Percentiles rank a stretch among this genome's conserved stretches.
Evolutionary conservation across 2,888 invertebrate species (phyloP).

Genomic region (Polyommatus iphigenia): DNA sequence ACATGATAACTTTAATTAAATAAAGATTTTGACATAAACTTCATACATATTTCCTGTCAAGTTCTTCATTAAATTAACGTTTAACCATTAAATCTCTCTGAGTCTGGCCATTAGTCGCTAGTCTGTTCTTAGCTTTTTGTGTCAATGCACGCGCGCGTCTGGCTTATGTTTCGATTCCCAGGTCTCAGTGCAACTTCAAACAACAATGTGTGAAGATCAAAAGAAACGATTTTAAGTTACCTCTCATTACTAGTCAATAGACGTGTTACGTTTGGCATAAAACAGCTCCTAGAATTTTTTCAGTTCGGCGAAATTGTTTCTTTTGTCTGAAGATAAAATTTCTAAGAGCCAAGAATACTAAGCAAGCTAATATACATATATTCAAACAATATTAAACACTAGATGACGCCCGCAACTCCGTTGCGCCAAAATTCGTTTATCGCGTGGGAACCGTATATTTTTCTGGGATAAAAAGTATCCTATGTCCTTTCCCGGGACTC

Average conservation of each 20-base stretch:
- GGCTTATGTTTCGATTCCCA: constrained; percentile 65
- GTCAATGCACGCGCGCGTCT: constrained; percentile 59
- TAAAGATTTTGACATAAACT: no score
- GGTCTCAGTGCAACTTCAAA: constrained; percentile 55
- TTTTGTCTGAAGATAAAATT: background rate
- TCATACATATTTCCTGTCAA: no score
- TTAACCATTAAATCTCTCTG: no score
- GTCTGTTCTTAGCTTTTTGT: constrained; percentile 34
- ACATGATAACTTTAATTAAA: no score
- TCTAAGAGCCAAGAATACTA: background rate
- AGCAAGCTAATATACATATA: background rate
- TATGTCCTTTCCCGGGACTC: no score
- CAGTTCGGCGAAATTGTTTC: background rate
- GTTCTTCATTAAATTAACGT: no score
- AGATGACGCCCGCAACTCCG: no score
- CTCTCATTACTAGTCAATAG: constrained; percentile 15
- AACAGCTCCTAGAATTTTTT: constrained; percentile 1
- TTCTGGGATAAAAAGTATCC: no score
- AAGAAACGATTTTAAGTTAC: constrained; percentile 14
- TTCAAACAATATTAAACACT: no score
- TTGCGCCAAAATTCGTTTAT: no score
- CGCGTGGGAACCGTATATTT: no score
- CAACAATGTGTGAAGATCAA: background rate
- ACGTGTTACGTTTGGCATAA: background rate
- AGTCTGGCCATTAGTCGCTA: background rate